Evolutionary conservation across 2,888 invertebrate genomes (phyloP), one percentile per base, ranked within the genome.

Genomic region (Formica aserva): DNA sequence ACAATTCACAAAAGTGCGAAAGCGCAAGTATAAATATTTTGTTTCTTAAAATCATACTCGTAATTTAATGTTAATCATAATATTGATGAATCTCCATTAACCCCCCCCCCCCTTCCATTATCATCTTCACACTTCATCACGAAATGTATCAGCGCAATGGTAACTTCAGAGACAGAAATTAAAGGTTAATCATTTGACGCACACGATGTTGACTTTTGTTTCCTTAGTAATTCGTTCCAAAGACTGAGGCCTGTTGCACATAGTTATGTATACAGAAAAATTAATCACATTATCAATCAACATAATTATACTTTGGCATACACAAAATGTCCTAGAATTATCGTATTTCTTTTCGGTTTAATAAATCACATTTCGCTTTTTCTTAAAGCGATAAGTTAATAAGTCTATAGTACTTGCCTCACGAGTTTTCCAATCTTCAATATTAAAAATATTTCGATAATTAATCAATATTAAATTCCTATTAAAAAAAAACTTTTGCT

Each of bases 161-260:
- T 89, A 89, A 91, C 88, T 91, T 91, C 88, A 82, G 92, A 91
- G 91, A 93, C 92, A 92, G 93, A 92, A 93, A 92, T 88, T 90
- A 91, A 92, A 91, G 87, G 85, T 80, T 66, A 84, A 86, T 86
- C 38, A 22, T 66, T 85, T 60, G 81, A 76, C 48, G 67, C 60
- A 60, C 82, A 72, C 52, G 81, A 84, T 72, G 82, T 86, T 87
- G 81, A 83, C 71, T 83, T 69, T 69, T 57, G 57, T 71, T 83
- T 52, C 22, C 32, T 84, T 66, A 82, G 74, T 63, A 74, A 78
- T 83, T 69, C 52, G 55, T 84, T 83, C 60, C 81, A 82, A 84
- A 89, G 35, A 78, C 60, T 80, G 45, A 67, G 45, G 77, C 55
- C 69, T 65, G 60, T 55, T 71, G 81, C 41, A 41, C 6, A 38